Evolutionary conservation across 2,113 vertebrate species (phyloP), one percentile per base, ranked within the genome.

Genomic region (Xenopus laevis): DNA sequence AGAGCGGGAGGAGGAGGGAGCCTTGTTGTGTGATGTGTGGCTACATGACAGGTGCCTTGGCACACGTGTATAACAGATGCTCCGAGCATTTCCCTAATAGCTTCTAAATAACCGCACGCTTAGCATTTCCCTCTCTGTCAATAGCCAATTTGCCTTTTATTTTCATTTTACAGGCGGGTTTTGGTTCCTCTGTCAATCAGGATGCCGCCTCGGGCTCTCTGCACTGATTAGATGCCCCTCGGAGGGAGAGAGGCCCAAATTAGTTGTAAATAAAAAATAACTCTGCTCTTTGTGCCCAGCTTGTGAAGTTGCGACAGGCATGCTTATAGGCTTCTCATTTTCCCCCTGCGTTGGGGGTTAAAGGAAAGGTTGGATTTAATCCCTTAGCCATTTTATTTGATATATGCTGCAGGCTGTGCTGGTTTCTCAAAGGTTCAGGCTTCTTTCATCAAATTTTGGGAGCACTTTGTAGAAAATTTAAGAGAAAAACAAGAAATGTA

Each of bases 231-330:
- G 95, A 97, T 95, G 91, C 89, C 94, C 95, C 96, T 90, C 87
- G 85, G 97, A 97, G 95, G 96, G 92, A 0, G 87, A 93, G 90
- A 93, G 92, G 95, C 94, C 94, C 93, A 96, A 96, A 97, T 97
- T 95, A 96, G 94, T 92, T 95, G 95, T 97, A 94, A 98, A 97
- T 95, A 96, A 96, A 91, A 95, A 95, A 94, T 91, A 93, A 95
- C 94, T 96, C 96, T 95, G 95, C 95, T 98, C 95, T 95, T 94
- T 94, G 91, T 88, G 87, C 89, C 88, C 45, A 89, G 94, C 95
- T 95, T 98, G 95, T 98, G 93, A 97, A 94, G 94, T 93, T 93
- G 91, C 93, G 78, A 86, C 47, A 88, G 86, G 91, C 92, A 85
- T 40, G 33, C 33, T 40, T 40, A 40, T 40, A 9, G 33, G 6